Conservation (phyloP, 2,888 invertebrate species). For the Sepiola atlantica region DNA sequence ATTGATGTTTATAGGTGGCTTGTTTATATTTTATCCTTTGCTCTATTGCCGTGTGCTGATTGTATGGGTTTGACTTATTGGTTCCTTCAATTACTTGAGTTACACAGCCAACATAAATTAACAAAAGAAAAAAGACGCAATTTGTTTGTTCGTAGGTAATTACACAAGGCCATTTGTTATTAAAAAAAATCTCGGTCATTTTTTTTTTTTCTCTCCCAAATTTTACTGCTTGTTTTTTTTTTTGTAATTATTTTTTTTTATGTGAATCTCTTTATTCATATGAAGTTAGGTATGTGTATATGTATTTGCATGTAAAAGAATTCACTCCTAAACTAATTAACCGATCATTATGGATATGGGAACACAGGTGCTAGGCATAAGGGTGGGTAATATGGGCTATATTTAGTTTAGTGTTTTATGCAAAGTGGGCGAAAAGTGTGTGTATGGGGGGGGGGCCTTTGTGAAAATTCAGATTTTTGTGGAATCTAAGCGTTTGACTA, state of each 20-base stretch:
- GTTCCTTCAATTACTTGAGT: not conserved
- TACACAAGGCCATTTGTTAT: not conserved
- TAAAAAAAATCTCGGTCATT: not conserved
- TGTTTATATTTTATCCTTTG: not conserved
- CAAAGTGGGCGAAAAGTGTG: too few species aligned
- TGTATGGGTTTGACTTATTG: not conserved
- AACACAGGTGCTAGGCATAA: too few species aligned
- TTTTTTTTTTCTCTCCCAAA: not conserved
- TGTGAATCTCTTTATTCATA: not conserved
- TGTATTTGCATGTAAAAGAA: too few species aligned
- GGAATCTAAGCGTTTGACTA: too few species aligned
- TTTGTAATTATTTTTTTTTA: not conserved
- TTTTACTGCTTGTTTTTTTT: too few species aligned
- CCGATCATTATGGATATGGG: too few species aligned
- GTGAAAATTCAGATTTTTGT: too few species aligned
- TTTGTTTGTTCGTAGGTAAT: not conserved
- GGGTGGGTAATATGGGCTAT: too few species aligned
- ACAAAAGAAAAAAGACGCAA: too few species aligned
- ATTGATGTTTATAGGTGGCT: conserved; percentile 4
- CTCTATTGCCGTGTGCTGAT: conserved; percentile 32
- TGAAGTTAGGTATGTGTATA: not conserved
- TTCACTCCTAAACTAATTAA: too few species aligned
- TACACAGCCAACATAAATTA: not conserved
- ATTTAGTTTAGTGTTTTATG: too few species aligned
- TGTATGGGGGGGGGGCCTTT: too few species aligned